Base-by-base conservation (phyloP, 2,113 vertebrate genomes). In the Leptodactylus fuscus region DNA sequence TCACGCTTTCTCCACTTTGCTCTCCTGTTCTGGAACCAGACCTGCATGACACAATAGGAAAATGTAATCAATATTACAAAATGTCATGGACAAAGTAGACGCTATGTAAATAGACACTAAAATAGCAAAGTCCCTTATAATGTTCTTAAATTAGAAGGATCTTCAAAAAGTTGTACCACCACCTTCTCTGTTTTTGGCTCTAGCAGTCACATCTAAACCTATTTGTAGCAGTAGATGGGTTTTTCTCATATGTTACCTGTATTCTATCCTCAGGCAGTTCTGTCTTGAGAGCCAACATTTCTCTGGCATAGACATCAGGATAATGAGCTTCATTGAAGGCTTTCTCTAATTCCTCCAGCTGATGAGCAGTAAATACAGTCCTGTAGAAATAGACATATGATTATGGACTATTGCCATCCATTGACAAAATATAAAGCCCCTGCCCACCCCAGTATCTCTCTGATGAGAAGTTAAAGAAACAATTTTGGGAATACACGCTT, bases 11-110 rank as follows among this genome's bases (percentile, higher is more conserved):
- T 92, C 97, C 97, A 98, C 89, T 98, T 98, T 10, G 97, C 97
- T 79, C 97, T 93, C 29, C 96, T 95, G 92, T 99, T 99, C 90
- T 99, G 97, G 92, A 99, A 99, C 97, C 97, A 99, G 58, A 98
- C 97, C 97, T 98, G 91, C 87, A 70, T 32, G 29, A 49, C 29
- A 32, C 16, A 73, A 27, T 48, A 75, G 4, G 12, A 75, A 27
- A 75, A 76, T 16, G 27, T 32, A 0, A 32, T 76, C 12, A 51
- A 29, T 18, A 16, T 32, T 67, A 67, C 62, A 34, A 62, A 67
- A 34, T 2, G 1, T 32, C 15, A 29, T 34, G 29, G 62, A 34
- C 62, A 32, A 18, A 67, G 16, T 2, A 34, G 6, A 18, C 5
- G 20, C 15, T 67, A 22, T 22, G 51, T 55, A 1, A 55, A 7